Evolutionary conservation across 2,797 vertebrate species (phyloP).

Genomic region (Etheostoma perlongum): DNA sequence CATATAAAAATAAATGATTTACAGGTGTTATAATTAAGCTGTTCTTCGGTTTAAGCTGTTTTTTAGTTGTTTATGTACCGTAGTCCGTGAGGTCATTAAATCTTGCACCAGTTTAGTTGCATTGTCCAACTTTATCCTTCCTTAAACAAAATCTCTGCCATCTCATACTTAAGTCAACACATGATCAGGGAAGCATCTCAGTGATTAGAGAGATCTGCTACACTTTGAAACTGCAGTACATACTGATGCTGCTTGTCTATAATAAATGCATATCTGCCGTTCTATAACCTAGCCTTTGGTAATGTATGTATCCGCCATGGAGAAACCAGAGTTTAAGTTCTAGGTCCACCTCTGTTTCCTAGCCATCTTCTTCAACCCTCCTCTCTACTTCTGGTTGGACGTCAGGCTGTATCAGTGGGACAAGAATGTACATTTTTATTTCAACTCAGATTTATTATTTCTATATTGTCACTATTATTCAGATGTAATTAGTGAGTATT

Average conservation of each 20-base stretch:
- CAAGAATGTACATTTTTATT: slow-evolving; percentile 27
- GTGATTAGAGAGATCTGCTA: slow-evolving; percentile 5
- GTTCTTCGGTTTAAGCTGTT: slow-evolving; percentile 53
- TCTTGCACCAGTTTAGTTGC: background rate
- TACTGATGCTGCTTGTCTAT: slow-evolving; percentile 5
- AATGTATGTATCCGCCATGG: background rate
- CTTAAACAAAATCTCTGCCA: background rate
- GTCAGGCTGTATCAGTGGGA: background rate
- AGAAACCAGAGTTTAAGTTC: slow-evolving; percentile 6
- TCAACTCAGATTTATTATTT: slow-evolving; percentile 32
- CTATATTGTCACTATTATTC: slow-evolving; percentile 24
- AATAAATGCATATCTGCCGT: slow-evolving; percentile 9
- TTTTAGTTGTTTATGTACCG: slow-evolving; percentile 22
- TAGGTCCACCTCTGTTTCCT: slow-evolving; percentile 3
- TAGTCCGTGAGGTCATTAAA: background rate
- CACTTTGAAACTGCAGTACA: background rate
- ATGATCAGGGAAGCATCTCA: slow-evolving; percentile 34
- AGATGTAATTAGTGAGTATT: slow-evolving; percentile 16
- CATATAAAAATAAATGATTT: slow-evolving; percentile 19
- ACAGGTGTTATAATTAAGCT: slow-evolving; percentile 55
- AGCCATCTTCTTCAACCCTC: background rate
- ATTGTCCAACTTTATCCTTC: slow-evolving; percentile 3
- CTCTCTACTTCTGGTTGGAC: background rate
- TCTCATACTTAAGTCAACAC: background rate
- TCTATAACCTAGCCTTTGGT: slow-evolving; percentile 13